Evolutionary conservation across 2,888 invertebrate species (phyloP).

Genomic region (Lissocephala sabroskyi): DNA sequence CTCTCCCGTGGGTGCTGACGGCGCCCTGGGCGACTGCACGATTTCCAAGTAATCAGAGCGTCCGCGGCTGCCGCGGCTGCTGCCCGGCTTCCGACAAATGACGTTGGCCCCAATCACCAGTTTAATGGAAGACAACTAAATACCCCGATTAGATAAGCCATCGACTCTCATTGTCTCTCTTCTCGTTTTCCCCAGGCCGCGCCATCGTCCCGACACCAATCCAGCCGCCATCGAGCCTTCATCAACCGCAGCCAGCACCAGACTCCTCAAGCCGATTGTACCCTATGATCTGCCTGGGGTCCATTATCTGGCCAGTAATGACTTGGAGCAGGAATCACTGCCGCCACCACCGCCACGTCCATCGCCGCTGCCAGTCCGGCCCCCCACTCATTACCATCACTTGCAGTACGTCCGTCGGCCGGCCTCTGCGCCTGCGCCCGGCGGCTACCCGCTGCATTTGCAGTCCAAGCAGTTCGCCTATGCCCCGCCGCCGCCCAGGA

Average conservation of each 20-base stretch:
- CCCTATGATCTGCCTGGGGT: slow-evolving; percentile 45
- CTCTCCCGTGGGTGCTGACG: slow-evolving; percentile 7
- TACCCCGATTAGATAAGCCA: slow-evolving; percentile 35
- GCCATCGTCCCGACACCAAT: too few species aligned
- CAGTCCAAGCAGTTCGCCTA: slow-evolving; percentile 68
- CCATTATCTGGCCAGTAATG: slow-evolving; percentile 30
- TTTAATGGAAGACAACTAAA: slow-evolving; percentile 25
- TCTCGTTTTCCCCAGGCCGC: slow-evolving; percentile 5
- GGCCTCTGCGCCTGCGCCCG: slow-evolving; percentile 21
- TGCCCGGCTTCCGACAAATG: slow-evolving; percentile 56
- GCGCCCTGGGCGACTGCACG: neutral
- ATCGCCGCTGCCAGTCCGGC: neutral
- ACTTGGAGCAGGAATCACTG: slow-evolving; percentile 28
- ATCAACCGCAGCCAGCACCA: slow-evolving; percentile 28
- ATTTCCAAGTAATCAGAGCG: neutral
- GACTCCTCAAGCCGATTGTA: slow-evolving; percentile 44
- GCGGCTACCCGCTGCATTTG: slow-evolving; percentile 16
- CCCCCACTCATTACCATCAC: slow-evolving; percentile 2
- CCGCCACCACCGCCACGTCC: slow-evolving; percentile 20
- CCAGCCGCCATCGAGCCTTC: too few species aligned
- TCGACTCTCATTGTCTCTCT: too few species aligned
- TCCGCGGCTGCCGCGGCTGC: neutral
- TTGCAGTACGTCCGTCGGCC: slow-evolving; percentile 15
- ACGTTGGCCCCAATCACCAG: slow-evolving; percentile 20
- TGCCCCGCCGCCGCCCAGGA: slow-evolving; percentile 54